phyloP scores from a whole-genome alignment of 2,797 vertebrate genomes.

The Enteromius mattozi region DNA sequence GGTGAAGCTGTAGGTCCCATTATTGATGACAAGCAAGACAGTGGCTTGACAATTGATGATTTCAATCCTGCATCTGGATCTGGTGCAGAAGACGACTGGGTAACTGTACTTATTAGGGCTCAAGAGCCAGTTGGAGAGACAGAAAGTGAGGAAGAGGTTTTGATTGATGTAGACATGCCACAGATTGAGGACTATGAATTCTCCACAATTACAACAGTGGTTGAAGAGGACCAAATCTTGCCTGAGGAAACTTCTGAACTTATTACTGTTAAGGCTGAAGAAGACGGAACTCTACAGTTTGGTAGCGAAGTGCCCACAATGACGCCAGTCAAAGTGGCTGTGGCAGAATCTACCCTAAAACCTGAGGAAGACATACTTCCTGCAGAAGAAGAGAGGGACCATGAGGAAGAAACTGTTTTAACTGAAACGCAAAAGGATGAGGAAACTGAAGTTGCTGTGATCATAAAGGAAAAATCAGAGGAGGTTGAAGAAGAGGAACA shows the following conservation, averaged over 20 bases:
- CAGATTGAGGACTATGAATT: constrained; percentile 35
- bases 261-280: constrained; percentile 2
- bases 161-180: neutral
- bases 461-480: constrained; percentile 43
- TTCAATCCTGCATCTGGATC: constrained; percentile 71
- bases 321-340: neutral
- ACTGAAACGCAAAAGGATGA: constrained; percentile 1
- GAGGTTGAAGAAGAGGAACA: constrained; percentile 40
- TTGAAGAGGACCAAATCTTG: constrained; percentile 30
- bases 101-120: constrained; percentile 2
- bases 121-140: constrained; percentile 35
- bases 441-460: constrained; percentile 8
- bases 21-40: constrained; percentile 46
- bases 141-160: constrained; percentile 50
- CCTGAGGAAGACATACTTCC: neutral
- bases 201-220: constrained; percentile 31
- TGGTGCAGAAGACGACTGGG: constrained; percentile 60
- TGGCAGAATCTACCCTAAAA: neutral
- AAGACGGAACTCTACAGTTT: constrained; percentile 3
- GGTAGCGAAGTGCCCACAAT: neutral
- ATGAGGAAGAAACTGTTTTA: neutral
- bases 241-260: constrained; percentile 28
- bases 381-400: constrained; percentile 18
- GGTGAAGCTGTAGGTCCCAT: constrained; percentile 52
- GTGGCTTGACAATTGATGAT: constrained; percentile 49